Conservation (phyloP, 2,113 vertebrate genomes). For the Uria lomvia region DNA sequence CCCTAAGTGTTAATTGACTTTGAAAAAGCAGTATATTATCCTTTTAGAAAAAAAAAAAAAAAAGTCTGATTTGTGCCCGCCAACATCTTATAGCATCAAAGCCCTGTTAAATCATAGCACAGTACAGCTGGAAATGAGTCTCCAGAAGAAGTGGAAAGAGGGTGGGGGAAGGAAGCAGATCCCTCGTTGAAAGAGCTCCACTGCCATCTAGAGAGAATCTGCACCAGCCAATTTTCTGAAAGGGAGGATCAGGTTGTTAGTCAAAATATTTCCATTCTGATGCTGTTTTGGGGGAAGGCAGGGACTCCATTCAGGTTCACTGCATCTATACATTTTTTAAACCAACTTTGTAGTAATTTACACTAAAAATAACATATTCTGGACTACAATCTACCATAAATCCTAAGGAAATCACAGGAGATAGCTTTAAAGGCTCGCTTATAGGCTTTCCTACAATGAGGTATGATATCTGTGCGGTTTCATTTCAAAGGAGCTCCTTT, state of each 20-base stretch:
- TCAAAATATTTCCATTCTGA: constrained; percentile 6
- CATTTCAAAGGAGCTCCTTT: neutral
- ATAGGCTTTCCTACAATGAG: neutral
- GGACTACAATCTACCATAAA: neutral
- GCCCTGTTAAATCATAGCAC: constrained; percentile 68
- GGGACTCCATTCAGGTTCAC: neutral
- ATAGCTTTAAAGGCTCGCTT: neutral
- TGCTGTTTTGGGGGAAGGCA: neutral
- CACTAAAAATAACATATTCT: neutral
- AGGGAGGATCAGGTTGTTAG: neutral
- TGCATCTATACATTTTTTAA: neutral
- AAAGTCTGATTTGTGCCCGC: constrained; percentile 67
- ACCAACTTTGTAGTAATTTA: neutral
- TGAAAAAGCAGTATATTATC: constrained; percentile 82
- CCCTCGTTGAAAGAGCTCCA: constrained; percentile 45
- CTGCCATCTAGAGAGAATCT: constrained; percentile 74
- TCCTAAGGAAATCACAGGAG: neutral
- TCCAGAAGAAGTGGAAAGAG: constrained; percentile 34
- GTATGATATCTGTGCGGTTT: neutral
- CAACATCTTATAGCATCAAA: constrained; percentile 76
- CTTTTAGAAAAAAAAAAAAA: constrained; percentile 65
- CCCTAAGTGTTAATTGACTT: constrained; percentile 84
- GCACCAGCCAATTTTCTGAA: neutral
- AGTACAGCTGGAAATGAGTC: constrained; percentile 61
- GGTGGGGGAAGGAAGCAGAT: constrained; percentile 16